Conservation (phyloP, 1,140 invertebrate genomes). For the Atta colombica region DNA sequence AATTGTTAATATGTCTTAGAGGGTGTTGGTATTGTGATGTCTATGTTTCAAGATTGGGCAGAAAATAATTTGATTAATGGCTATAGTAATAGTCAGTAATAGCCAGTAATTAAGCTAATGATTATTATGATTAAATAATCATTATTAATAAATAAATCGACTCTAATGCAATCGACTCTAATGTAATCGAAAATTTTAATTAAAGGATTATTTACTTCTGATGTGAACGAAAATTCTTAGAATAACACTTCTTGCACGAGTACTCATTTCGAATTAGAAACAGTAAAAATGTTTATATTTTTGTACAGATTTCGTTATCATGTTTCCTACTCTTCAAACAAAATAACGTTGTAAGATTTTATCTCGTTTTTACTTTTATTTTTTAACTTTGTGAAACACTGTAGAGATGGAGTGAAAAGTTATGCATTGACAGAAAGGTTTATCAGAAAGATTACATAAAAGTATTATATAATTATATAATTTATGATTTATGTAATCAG, state of each 20-base stretch:
- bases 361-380: no score
- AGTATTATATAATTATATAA: neutral
- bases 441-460: neutral
- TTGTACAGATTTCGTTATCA: no score
- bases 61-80: constrained; percentile 12
- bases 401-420: no score
- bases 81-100: neutral
- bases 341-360: no score
- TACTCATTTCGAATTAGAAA: no score
- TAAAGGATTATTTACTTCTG: neutral
- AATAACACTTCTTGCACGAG: no score
- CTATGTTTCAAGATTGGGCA: constrained; percentile 33
- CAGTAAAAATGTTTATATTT: no score
- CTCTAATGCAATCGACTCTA: no score
- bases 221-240: neutral
- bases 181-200: neutral
- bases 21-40: constrained; percentile 43
- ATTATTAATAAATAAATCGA: neutral
- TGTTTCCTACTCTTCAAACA: no score
- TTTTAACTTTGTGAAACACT: no score
- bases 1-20: constrained; percentile 39
- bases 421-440: no score
- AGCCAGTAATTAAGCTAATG: neutral
- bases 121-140: constrained; percentile 28
- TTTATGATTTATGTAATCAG: neutral